Evolutionary conservation across 2,113 vertebrate species (phyloP), one percentile per base, ranked within the genome.

Genomic region (Rutilus rutilus): DNA sequence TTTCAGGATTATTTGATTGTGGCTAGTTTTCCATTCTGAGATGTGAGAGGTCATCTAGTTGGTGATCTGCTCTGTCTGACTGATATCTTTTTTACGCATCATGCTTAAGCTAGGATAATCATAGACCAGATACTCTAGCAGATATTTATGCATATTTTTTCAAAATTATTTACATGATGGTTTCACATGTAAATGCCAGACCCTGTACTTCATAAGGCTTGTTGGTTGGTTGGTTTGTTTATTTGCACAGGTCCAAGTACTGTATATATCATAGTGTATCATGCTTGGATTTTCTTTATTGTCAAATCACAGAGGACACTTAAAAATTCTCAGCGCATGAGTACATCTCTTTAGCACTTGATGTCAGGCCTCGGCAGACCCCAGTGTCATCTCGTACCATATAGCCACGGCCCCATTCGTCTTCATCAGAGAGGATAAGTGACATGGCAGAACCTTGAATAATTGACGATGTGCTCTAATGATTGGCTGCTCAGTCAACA

Each of bases 401-500:
- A 67, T 69, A 67, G 21, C 21, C 69, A 47, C 33, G 19, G 67
- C 50, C 36, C 57, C 45, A 83, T 84, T 86, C 52, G 30, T 89
- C 88, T 90, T 87, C 90, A 89, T 90, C 90, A 89, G 81, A 39
- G 67, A 79, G 83, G 42, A 75, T 89, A 89, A 84, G 85, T 91
- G 87, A 86, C 88, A 84, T 88, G 73, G 87, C 84, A 82, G 83
- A 83, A 83, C 39, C 84, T 75, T 90, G 83, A 91, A 91, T 90
- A 90, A 91, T 91, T 90, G 64, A 91, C 83, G 85, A 91, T 69
- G 74, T 25, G 83, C 82, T 87, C 76, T 88, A 89, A 90, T 90
- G 91, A 91, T 91, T 89, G 85, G 86, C 86, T 83, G 77, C 85
- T 89, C 88, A 59, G 89, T 90, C 89, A 89, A 91, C 91, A 90